A percentile compares a stretch with the other conserved stretches of the same genome.
phyloP scores from a whole-genome alignment of 37 sponge, comb jelly and placozoan species.

The Aphrocallistes beatrix region DNA sequence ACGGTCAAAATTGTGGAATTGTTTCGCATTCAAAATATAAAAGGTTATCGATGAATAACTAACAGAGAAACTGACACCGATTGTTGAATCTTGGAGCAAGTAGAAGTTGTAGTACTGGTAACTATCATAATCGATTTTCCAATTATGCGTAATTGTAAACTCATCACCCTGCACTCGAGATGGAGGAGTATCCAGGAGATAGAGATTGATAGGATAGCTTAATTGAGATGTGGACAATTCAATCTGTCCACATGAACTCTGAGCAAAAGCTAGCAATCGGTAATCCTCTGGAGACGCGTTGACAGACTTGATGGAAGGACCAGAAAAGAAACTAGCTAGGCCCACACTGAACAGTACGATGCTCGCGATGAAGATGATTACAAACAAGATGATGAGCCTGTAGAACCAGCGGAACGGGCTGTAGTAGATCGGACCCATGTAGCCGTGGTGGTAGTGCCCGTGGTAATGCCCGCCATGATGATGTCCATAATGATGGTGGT shows the following conservation, averaged over 20 bases:
- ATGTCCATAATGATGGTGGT: neutral
- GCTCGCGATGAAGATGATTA: neutral
- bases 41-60: neutral
- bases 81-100: neutral
- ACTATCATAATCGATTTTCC: neutral
- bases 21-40: neutral
- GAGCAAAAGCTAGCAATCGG: neutral
- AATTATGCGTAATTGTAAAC: neutral
- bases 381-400: neutral
- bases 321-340: neutral
- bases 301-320: neutral
- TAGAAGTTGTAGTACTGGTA: neutral
- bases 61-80: neutral
- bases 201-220: neutral
- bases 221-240: neutral
- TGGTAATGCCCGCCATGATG: neutral
- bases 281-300: neutral
- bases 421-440: neutral
- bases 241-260: neutral
- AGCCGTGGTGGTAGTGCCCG: neutral
- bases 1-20: neutral
- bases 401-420: constrained; percentile 17
- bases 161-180: neutral
- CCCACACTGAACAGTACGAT: neutral
- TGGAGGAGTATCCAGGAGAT: neutral